These are phyloP conservation scores for Haplochromis burtoni DNA, from an alignment of 2,113 vertebrate species.

Conservation along the genomic window DNA sequence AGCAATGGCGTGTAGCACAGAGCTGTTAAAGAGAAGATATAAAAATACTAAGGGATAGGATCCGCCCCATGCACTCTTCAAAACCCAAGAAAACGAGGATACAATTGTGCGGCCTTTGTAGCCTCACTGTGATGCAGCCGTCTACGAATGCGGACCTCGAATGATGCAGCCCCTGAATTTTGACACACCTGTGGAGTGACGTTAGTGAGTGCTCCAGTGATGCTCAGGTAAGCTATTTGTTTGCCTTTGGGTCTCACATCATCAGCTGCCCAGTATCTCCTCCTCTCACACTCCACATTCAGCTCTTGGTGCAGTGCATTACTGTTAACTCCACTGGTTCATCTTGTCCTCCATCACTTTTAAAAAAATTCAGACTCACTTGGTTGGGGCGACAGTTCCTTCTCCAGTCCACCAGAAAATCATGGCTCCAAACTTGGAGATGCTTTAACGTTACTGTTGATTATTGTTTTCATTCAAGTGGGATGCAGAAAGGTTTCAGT, in stretches of 20 bases:
- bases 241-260: neutral
- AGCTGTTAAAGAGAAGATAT: neutral
- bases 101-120: neutral
- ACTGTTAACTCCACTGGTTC: neutral
- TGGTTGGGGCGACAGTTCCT: neutral
- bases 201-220: neutral
- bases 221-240: neutral
- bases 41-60: neutral
- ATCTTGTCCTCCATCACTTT: neutral
- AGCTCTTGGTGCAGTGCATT: neutral
- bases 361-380: neutral
- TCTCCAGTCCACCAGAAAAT: neutral
- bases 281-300: neutral
- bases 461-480: neutral
- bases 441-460: neutral
- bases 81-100: neutral
- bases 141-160: neutral
- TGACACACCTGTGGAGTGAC: neutral
- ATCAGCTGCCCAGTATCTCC: neutral
- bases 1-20: neutral
- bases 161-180: neutral
- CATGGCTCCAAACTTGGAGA: neutral
- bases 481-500: neutral
- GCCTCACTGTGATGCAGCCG: neutral
- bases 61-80: neutral